Conservation (phyloP, 2,888 invertebrate genomes). For the Caenorhabditis becei region DNA sequence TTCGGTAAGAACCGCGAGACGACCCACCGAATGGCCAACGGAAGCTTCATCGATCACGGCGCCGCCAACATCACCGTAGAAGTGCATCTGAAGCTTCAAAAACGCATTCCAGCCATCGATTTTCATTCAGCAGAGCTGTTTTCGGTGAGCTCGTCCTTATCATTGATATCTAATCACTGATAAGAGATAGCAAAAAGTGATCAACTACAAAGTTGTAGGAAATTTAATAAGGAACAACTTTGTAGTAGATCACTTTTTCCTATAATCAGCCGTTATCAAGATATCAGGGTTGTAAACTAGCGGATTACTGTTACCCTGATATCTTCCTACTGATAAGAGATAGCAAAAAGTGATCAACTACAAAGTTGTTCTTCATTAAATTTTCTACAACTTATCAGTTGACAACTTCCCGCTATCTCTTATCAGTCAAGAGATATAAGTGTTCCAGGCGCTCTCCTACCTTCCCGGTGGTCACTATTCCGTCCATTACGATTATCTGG, state of each 20-base stretch:
- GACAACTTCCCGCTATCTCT: not conserved
- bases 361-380: too few species aligned
- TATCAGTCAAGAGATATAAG: not conserved
- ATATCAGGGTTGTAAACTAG: too few species aligned
- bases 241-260: too few species aligned
- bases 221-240: too few species aligned
- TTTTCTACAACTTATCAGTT: not conserved
- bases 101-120: conserved; percentile 33
- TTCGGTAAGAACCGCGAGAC: conserved; percentile 15
- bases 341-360: too few species aligned
- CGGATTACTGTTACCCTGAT: too few species aligned
- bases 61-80: conserved; percentile 15
- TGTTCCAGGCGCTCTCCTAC: conserved; percentile 61
- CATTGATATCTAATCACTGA: too few species aligned
- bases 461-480: conserved; percentile 66
- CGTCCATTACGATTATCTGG: conserved; percentile 64
- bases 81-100: conserved; percentile 10
- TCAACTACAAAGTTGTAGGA: too few species aligned
- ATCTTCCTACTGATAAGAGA: too few species aligned
- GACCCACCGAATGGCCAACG: conserved; percentile 39
- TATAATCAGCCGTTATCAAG: too few species aligned
- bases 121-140: conserved; percentile 25
- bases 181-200: too few species aligned
- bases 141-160: too few species aligned
- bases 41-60: conserved; percentile 32